Percentiles rank a stretch among this genome's conserved stretches.
These are phyloP conservation scores for Loxodonta africana DNA, from an alignment of 2,113 vertebrate genomes.

Conservation along the genomic window DNA sequence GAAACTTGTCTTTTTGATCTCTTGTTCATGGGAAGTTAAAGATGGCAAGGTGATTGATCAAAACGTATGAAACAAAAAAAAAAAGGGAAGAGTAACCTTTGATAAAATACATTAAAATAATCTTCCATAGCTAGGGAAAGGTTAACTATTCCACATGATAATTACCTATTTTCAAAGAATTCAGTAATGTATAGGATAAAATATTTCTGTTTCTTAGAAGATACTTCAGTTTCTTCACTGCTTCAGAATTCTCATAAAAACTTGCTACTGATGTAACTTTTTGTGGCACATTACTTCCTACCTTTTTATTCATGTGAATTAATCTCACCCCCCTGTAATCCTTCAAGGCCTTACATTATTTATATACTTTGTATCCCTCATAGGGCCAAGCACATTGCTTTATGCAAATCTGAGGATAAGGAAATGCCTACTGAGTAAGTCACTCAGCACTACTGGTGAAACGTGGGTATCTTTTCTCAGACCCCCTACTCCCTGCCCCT, in stretches of 20 bases:
- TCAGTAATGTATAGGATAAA: background rate
- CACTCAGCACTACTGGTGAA: background rate
- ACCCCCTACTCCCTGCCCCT: background rate
- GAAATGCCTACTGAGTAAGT: background rate
- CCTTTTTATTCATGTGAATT: background rate
- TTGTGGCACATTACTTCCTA: background rate
- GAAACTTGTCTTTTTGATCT: too few species aligned
- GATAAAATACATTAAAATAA: background rate
- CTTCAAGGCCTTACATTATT: background rate
- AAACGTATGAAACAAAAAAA: background rate
- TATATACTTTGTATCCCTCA: background rate
- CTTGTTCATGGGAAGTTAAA: too few species aligned
- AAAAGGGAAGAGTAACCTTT: background rate
- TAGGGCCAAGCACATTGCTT: background rate
- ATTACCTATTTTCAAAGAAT: background rate
- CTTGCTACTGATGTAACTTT: background rate
- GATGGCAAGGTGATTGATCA: too few species aligned
- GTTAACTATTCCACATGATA: background rate
- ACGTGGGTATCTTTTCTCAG: background rate
- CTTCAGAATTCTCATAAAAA: background rate
- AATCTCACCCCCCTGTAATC: background rate
- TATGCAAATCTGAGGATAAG: background rate
- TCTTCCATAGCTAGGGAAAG: background rate
- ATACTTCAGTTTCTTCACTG: background rate
- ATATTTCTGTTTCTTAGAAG: background rate